Base-by-base conservation (phyloP, 2,113 vertebrate genomes). In the Clarias batrachus region DNA sequence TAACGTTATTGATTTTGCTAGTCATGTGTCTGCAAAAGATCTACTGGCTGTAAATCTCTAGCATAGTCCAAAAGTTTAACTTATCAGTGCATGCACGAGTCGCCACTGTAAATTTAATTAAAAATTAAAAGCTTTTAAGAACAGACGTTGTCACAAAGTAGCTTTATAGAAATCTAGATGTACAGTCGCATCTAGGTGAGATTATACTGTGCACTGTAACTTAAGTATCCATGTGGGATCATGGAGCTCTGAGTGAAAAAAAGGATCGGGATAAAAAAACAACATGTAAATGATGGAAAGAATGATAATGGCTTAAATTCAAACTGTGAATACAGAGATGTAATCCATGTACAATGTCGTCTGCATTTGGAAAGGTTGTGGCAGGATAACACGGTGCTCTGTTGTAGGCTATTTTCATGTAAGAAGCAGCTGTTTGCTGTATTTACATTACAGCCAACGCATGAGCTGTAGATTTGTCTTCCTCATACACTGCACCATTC, bases 381-480 rank as follows among this genome's bases (percentile, higher is more conserved):
- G 33, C 66, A 33, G 7, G 66, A 70, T 37, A 70, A 41, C 68
- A 37, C 1, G 37, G 37, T 48, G 37, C 33, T 37, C 12, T 76
- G 23, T n/a, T n/a, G 11, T 76, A 23, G 41, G 48, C 17, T 41
- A 21, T 10, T 41, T 41, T 70, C 27, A 27, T 41, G 30, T 54
- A 48, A 52, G 23, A 48, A 9, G 52, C 81, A n/a, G 81, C 27
- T 30, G 54, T 16, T 13, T 54, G 21, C 14, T 19, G 12, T 65
- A 54, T 79, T 76, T 81, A 57, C n/a, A 52, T 83, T 86, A 79
- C 25, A 56, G 12, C 79, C 66, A 23, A 56, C 21, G 37, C 73
- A 48, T 12, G 9, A 57, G 17, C 57, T 77, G 62, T 27, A 77
- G 60, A n/a, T 57, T 78, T 3, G 4, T 23, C 7, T 33, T 60